Base-by-base conservation (phyloP, 2,888 invertebrate genomes). In the Odontocerum albicorne region DNA sequence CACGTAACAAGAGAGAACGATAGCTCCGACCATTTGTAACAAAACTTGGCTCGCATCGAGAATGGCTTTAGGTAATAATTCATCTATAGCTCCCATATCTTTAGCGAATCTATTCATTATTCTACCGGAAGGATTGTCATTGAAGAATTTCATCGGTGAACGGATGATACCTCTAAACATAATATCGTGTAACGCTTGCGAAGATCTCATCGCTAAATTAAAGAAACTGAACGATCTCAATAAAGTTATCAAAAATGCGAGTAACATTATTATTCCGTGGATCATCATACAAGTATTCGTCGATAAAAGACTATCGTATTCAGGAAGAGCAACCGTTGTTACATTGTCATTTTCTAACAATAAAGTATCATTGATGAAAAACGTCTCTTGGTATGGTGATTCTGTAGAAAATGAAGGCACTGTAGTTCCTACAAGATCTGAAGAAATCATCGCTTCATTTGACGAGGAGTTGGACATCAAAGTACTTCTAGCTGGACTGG, bases 91-190 rank as follows among this genome's bases (percentile, higher is more conserved):
- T 1, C 91, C 91, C 67, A 92, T 85, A 68, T 94, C 94, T 68
- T 92, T 93, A 2, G 92, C 87, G 66, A 94, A 93, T 46, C 93
- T 70, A 62, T 80, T 80, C 38, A 94, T 75, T 60, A 94, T 89
- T 47, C 88, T 79, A 27, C 89, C 88, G 63, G 86, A 83, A 2
- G 92, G 90, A 69, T 93, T 94, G 0, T 84, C 86, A 65, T 93
- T 91, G 67, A 92, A 95, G 70, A 94, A 94, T 50, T 80, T 68
- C 73, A 87, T 83, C 2, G 60, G 57, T 10, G 56, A 44, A 42
- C 78, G 64, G 74, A 77, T 77, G 50, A 78, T 69, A 4, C 57
- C 57, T 49, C 62, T 62, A 65, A 86, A 84, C 80, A 85, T 82
- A 12, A 61, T 66, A 62, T 80, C 74, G 66, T 86, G 86, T 2